phyloP scores from a whole-genome alignment of 2,113 vertebrate species.

The Cephalopholis sonnerati region DNA sequence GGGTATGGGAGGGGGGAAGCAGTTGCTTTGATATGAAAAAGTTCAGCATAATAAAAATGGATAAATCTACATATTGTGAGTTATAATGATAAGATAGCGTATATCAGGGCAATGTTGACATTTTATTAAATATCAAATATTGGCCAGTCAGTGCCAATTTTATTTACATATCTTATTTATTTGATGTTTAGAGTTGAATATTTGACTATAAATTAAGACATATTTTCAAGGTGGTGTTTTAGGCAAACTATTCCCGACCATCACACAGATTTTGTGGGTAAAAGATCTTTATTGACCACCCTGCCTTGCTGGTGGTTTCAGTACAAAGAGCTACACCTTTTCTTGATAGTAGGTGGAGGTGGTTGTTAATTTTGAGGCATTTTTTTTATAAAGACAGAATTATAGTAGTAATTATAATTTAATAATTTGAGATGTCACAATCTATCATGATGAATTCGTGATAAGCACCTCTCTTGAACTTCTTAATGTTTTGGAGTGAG shows the following conservation, averaged over 20 bases:
- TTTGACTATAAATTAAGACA: background rate
- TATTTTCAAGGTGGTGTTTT: background rate
- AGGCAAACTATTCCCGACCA: background rate
- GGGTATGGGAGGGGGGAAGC: background rate
- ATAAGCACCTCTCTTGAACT: background rate
- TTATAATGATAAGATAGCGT: background rate
- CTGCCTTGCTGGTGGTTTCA: background rate
- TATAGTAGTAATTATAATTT: no score
- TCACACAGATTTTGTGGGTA: background rate
- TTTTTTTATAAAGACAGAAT: background rate
- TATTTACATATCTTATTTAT: background rate
- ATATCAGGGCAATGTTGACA: background rate
- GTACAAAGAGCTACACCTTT: background rate
- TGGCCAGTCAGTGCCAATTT: background rate
- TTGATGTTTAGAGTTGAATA: background rate
- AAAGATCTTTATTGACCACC: background rate
- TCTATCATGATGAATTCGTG: background rate
- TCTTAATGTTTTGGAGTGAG: background rate
- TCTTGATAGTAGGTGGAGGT: background rate
- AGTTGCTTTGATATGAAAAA: slow-evolving; percentile 4
- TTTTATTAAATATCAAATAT: background rate
- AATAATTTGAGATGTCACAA: background rate
- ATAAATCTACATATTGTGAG: background rate
- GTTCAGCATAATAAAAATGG: background rate
- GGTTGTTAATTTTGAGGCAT: background rate